These are phyloP conservation scores for Sebastiscus tertius DNA, from an alignment of 2,797 vertebrate genomes.

Conservation along the genomic window DNA sequence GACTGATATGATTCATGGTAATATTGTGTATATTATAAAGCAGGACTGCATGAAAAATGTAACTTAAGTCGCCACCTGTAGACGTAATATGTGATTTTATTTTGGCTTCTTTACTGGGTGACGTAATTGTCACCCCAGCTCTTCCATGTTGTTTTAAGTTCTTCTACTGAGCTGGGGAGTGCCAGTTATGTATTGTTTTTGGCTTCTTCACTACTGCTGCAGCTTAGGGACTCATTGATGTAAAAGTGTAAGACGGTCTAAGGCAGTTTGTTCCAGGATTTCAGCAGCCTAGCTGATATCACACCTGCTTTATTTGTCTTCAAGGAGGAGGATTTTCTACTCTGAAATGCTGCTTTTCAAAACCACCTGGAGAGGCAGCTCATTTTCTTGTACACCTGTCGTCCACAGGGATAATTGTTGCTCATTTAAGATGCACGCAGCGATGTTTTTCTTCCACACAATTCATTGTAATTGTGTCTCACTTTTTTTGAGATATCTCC, in stretches of 20 bases:
- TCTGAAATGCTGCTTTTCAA: constrained; percentile 33
- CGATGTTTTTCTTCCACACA: constrained; percentile 19
- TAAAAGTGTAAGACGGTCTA: constrained; percentile 1
- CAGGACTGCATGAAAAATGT: not conserved
- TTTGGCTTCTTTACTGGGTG: not conserved
- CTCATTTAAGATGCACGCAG: constrained; percentile 32
- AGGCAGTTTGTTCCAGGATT: constrained; percentile 30
- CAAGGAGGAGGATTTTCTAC: constrained; percentile 15
- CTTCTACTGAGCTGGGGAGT: not conserved
- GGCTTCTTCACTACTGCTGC: not conserved
- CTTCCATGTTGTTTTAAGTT: not conserved
- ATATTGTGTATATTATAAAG: not conserved
- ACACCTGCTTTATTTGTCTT: constrained; percentile 58
- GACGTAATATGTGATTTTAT: not conserved
- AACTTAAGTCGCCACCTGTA: not conserved
- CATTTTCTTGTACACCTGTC: constrained; percentile 57
- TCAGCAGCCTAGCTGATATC: constrained; percentile 11
- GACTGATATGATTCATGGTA: not conserved
- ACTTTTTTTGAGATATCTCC: constrained; percentile 1
- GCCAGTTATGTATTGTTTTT: not conserved
- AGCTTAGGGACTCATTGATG: constrained; percentile 25
- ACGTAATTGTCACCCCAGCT: not conserved
- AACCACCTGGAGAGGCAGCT: constrained; percentile 53
- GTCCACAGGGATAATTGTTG: constrained; percentile 49
- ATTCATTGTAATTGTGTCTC: constrained; percentile 1